phyloP scores from a whole-genome alignment of 2,113 vertebrate species.

The Notarius quadriscutis region DNA sequence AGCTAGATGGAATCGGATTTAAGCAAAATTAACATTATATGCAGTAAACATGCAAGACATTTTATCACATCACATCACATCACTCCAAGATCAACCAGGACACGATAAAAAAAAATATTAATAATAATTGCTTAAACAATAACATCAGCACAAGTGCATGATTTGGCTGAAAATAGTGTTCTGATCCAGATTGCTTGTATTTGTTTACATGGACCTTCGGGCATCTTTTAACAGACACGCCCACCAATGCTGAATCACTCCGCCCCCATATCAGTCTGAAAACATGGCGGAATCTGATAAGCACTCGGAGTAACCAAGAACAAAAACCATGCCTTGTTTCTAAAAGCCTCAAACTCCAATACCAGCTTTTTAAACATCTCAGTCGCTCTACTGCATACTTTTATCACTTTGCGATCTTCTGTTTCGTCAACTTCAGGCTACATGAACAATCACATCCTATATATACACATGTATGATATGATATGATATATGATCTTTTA shows the following conservation, averaged over 20 bases:
- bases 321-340: too few relatives aligned
- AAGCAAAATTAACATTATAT: neutral
- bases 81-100: too few relatives aligned
- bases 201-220: neutral
- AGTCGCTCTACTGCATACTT: neutral
- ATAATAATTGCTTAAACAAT: neutral
- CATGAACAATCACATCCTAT: neutral
- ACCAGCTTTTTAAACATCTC: neutral
- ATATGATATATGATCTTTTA: neutral
- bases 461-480: neutral
- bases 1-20: neutral
- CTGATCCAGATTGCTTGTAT: neutral
- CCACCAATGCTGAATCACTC: neutral
- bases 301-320: too few relatives aligned
- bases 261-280: neutral
- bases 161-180: neutral
- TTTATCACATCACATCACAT: neutral
- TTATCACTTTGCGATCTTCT: too few relatives aligned
- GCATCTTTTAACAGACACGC: neutral
- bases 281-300: too few relatives aligned
- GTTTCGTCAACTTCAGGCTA: too few relatives aligned
- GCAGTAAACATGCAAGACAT: neutral
- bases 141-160: neutral
- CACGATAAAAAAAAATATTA: neutral
- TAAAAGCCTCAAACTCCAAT: neutral